phyloP scores from a whole-genome alignment of 2,888 invertebrate genomes.

The Hyppa rectilinea region DNA sequence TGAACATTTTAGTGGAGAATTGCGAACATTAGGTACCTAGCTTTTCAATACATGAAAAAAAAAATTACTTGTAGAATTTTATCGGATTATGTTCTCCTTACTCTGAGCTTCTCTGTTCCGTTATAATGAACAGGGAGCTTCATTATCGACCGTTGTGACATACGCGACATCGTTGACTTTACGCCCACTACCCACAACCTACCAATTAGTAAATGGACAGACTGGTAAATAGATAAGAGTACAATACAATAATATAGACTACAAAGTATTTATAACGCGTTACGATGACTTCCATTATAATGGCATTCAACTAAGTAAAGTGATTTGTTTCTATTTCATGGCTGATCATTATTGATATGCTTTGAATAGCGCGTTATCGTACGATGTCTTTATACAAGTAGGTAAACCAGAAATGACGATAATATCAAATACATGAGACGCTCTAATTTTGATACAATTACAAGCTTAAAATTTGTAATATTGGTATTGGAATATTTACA shows the following conservation, averaged over 20 bases:
- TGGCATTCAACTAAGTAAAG: not conserved
- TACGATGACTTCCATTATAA: slow-evolving; percentile 20
- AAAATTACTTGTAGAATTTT: too few species aligned
- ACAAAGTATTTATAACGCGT: slow-evolving; percentile 15
- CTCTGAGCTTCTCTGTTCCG: not conserved
- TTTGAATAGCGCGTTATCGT: slow-evolving; percentile 17
- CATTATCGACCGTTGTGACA: not conserved
- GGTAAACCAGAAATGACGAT: slow-evolving; percentile 23
- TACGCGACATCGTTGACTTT: not conserved
- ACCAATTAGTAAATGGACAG: slow-evolving; percentile 24
- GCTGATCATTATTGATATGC: slow-evolving; percentile 13
- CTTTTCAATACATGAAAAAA: not conserved
- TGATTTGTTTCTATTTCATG: slow-evolving; percentile 27
- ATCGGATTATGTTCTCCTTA: not conserved
- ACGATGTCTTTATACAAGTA: slow-evolving; percentile 8
- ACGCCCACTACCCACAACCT: slow-evolving; percentile 19
- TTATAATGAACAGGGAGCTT: not conserved
- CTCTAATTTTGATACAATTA: not conserved
- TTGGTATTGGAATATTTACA: slow-evolving; percentile 1
- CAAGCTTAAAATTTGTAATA: not conserved
- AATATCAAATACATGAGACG: slow-evolving; percentile 1
- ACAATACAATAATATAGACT: not conserved
- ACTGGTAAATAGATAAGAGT: slow-evolving; percentile 25
- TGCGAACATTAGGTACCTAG: not conserved
- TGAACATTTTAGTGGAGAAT: not conserved